Conservation (phyloP, 2,113 vertebrate species). For the Albula glossodonta region DNA sequence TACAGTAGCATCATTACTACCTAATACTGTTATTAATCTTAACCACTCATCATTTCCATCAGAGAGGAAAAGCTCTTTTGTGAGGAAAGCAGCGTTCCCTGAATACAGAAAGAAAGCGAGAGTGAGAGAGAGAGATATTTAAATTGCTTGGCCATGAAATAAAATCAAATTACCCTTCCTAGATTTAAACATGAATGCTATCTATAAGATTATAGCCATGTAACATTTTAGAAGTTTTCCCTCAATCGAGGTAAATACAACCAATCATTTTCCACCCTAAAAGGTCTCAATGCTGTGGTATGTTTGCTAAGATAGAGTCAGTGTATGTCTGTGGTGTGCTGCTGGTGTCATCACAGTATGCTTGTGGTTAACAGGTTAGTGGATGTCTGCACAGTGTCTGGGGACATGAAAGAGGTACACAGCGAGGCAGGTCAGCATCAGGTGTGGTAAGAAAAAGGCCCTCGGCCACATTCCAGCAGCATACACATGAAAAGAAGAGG, state of each 20-base stretch:
- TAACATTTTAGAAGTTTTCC: slow-evolving; percentile 54
- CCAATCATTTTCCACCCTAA: slow-evolving; percentile 22
- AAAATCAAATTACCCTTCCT: slow-evolving; percentile 38
- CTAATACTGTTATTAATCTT: slow-evolving; percentile 79
- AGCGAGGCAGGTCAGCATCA: not conserved
- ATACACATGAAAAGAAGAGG: not conserved
- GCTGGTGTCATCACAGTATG: not conserved
- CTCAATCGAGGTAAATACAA: slow-evolving; percentile 42
- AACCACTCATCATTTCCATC: slow-evolving; percentile 70
- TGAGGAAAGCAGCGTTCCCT: slow-evolving; percentile 52
- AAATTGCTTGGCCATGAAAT: slow-evolving; percentile 52
- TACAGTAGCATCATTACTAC: slow-evolving; percentile 74
- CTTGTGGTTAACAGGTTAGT: not conserved
- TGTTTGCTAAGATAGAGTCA: not conserved
- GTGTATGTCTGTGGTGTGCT: not conserved
- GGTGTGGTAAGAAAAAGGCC: not conserved
- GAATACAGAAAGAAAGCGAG: slow-evolving; percentile 30
- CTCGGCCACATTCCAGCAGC: not conserved
- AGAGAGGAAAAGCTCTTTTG: slow-evolving; percentile 61
- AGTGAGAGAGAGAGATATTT: slow-evolving; percentile 4
- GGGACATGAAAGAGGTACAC: not conserved
- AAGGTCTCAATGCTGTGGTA: not conserved
- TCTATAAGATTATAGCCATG: slow-evolving; percentile 45
- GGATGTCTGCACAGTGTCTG: not conserved
- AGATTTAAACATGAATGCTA: slow-evolving; percentile 43